Evolutionary conservation across 1,140 invertebrate genomes (phyloP).

Genomic region (Aphidius gifuensis): DNA sequence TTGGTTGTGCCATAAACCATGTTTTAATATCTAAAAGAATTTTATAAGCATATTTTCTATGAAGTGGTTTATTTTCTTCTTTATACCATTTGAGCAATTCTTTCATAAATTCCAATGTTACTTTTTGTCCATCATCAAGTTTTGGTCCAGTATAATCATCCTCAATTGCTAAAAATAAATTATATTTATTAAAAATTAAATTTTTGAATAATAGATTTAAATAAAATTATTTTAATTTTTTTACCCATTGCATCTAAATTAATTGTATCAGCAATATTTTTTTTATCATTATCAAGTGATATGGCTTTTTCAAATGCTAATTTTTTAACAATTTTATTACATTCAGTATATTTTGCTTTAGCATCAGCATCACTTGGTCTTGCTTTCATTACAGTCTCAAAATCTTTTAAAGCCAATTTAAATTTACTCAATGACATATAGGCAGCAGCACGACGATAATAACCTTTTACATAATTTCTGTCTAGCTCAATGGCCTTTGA

Average conservation of each 20-base stretch:
- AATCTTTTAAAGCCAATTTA: slow-evolving; percentile 93
- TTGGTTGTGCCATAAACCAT: slow-evolving; percentile 80
- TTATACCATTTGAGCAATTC: slow-evolving; percentile 90
- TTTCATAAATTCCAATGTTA: slow-evolving; percentile 80
- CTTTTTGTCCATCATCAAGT: slow-evolving; percentile 78
- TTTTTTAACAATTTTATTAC: slow-evolving; percentile 93
- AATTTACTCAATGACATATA: slow-evolving; percentile 98
- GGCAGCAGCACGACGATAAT: slow-evolving; percentile 91
- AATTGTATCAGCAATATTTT: slow-evolving; percentile 80
- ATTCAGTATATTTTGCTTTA: slow-evolving; percentile 89
- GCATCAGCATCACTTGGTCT: slow-evolving; percentile 93
- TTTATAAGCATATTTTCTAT: slow-evolving; percentile 97
- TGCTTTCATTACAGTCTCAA: slow-evolving; percentile 90
- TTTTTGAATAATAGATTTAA: background rate
- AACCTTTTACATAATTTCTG: slow-evolving; percentile 87
- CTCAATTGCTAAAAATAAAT: slow-evolving; percentile 75
- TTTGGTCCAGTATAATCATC: slow-evolving; percentile 90
- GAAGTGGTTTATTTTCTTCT: slow-evolving; percentile 82
- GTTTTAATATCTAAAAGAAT: slow-evolving; percentile 89
- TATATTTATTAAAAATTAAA: slow-evolving; percentile 16
- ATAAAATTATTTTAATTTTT: background rate
- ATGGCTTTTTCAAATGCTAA: slow-evolving; percentile 97
- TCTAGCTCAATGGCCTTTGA: slow-evolving; percentile 88
- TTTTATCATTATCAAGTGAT: slow-evolving; percentile 83
- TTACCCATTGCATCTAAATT: slow-evolving; percentile 83